Evolutionary conservation across 2,888 invertebrate genomes (phyloP), one percentile per base, ranked within the genome.

Genomic region (Pseudolycoriella hygida): DNA sequence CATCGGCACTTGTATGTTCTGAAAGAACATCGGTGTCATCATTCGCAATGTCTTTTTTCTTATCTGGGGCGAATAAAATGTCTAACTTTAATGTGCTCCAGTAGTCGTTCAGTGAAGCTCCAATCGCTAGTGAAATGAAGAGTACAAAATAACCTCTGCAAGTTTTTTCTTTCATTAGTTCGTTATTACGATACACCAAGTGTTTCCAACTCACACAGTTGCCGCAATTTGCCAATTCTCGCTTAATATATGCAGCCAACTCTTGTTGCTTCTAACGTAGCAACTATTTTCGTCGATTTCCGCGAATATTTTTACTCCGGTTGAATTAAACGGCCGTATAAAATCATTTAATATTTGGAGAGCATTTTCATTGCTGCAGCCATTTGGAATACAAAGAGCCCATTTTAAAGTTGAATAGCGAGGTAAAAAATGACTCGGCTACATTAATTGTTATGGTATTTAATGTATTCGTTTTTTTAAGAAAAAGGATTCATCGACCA

Each of bases 391-490:
- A 56, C 80, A 80, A 17, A 80, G 60, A 1, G 76, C 80, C 80
- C 80, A 80, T 55, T 77, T 77, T 51, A 75, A 64, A 50, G 78
- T 75, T 18, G 77, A 75, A 62, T 79, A 80, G 55, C 74, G 74
- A 46, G 80, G 80, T 59, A 76, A 70, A 62, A 80, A 79, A 66
- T 80, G 79, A 60, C 74, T 75, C 56, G 79, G 76, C 80, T 80
- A 64, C 47, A 63, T 39, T 39, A 17, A 37, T 15, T 39, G 15
- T 39, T 17, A 17, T 17, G 3, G 14, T 17, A 39, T 6, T 17
- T 39, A 17, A 5, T 39, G 3, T 15, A 15, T 34, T 14, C 12
- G 12, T 4, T 34, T 34, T 14, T n/a, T n/a, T n/a, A n/a, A n/a
- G n/a, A n/a, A n/a, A n/a, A n/a, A n/a, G n/a, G n/a, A n/a, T n/a